Conservation (phyloP, 1,140 invertebrate species). For the Coptotermes formosanus region DNA sequence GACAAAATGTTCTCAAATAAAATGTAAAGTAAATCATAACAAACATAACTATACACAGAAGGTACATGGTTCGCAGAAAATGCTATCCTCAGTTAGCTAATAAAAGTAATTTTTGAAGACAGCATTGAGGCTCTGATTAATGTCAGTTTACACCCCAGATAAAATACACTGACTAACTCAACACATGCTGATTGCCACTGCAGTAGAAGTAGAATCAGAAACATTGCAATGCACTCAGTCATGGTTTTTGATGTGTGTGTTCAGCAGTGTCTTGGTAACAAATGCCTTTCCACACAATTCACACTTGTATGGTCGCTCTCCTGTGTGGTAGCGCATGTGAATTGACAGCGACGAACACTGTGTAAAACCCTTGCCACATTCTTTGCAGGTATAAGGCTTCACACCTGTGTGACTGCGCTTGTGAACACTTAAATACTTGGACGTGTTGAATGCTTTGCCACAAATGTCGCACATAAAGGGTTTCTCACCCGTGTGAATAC, state of each 20-base stretch:
- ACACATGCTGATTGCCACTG: no score
- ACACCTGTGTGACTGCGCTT: slow-evolving; percentile 66
- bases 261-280: slow-evolving; percentile 38
- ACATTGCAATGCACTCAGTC: not conserved
- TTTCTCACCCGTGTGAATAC: slow-evolving; percentile 60
- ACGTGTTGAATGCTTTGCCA: slow-evolving; percentile 59
- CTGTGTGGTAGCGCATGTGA: slow-evolving; percentile 42
- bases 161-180: no score
- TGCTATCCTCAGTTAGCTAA: no score
- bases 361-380: slow-evolving; percentile 38
- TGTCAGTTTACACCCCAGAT: no score
- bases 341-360: slow-evolving; percentile 35
- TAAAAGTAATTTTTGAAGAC: no score
- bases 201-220: no score
- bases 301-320: slow-evolving; percentile 38
- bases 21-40: no score
- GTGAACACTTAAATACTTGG: slow-evolving; percentile 63
- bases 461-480: slow-evolving; percentile 51
- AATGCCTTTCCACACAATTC: slow-evolving; percentile 48
- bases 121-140: no score
- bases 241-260: slow-evolving; percentile 49
- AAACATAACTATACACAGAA: no score
- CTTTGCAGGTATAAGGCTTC: slow-evolving; percentile 52
- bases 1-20: no score
- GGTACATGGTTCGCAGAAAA: no score